Evolutionary conservation across 2,797 vertebrate genomes (phyloP).

Genomic region (Monodelphis domestica): DNA sequence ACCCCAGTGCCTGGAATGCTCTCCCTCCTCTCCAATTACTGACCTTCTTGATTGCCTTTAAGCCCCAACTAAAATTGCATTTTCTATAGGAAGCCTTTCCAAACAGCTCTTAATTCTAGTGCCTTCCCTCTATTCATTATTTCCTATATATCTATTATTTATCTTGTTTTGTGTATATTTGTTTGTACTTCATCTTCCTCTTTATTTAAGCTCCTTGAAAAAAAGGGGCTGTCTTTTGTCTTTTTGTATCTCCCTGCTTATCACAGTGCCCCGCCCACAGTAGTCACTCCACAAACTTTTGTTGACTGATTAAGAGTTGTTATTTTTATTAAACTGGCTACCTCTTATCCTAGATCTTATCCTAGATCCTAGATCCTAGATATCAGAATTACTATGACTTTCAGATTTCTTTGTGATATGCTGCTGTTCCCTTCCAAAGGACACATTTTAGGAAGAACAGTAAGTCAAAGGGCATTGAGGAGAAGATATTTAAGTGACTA

Average conservation of each 20-base stretch:
- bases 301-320: not conserved
- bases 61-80: not conserved
- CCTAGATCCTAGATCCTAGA: too few species aligned
- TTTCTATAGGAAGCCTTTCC: not conserved
- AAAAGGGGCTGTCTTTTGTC: too few species aligned
- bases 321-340: not conserved
- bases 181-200: not conserved
- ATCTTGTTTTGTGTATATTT: too few species aligned
- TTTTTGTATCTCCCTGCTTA: not conserved
- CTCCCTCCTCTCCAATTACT: not conserved
- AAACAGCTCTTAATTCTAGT: not conserved
- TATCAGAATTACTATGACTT: too few species aligned
- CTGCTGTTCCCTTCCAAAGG: not conserved
- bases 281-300: not conserved
- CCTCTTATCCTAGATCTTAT: too few species aligned
- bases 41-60: not conserved
- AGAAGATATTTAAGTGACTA: not conserved
- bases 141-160: not conserved
- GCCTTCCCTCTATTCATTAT: not conserved
- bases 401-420: not conserved
- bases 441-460: not conserved
- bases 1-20: not conserved
- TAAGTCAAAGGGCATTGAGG: not conserved
- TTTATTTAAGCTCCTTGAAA: not conserved
- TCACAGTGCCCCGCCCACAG: not conserved